Conservation (phyloP, 1,140 invertebrate genomes). For the Matsumurasca onukii region DNA sequence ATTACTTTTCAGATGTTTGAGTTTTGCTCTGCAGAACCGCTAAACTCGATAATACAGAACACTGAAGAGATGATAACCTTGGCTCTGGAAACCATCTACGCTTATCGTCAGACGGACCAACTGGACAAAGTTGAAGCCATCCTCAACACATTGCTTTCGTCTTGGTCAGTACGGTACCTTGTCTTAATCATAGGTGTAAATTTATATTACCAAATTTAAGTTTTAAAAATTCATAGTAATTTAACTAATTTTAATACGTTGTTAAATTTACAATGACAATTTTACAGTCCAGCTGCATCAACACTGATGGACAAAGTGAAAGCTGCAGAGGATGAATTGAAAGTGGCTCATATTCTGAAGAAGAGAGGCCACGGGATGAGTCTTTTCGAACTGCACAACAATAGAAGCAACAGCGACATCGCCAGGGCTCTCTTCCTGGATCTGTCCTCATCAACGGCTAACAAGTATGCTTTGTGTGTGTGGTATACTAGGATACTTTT, state of each 20-base stretch:
- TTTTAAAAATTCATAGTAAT: background rate
- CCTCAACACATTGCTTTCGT: background rate
- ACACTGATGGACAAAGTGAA: background rate
- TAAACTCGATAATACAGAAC: constrained; percentile 37
- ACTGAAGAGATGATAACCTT: constrained; percentile 43
- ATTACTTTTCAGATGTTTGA: constrained; percentile 27
- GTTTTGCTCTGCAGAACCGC: constrained; percentile 12
- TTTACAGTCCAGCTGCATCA: constrained; percentile 1
- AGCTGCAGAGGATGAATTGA: background rate
- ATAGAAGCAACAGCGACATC: background rate
- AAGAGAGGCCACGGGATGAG: background rate
- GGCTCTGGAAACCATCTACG: constrained; percentile 50
- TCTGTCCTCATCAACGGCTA: background rate
- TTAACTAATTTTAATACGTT: background rate
- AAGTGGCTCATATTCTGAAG: constrained; percentile 1
- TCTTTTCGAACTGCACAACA: background rate
- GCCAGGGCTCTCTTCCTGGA: background rate
- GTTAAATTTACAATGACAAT: background rate
- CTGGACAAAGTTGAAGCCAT: constrained; percentile 15
- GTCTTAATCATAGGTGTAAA: background rate
- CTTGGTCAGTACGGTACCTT: background rate
- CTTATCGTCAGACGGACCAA: constrained; percentile 50
- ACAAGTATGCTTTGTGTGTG: background rate
- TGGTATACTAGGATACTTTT: too few species aligned
- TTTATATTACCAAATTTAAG: background rate